Conservation (phyloP, 2,113 vertebrate species). For the Callopanchax toddi region DNA sequence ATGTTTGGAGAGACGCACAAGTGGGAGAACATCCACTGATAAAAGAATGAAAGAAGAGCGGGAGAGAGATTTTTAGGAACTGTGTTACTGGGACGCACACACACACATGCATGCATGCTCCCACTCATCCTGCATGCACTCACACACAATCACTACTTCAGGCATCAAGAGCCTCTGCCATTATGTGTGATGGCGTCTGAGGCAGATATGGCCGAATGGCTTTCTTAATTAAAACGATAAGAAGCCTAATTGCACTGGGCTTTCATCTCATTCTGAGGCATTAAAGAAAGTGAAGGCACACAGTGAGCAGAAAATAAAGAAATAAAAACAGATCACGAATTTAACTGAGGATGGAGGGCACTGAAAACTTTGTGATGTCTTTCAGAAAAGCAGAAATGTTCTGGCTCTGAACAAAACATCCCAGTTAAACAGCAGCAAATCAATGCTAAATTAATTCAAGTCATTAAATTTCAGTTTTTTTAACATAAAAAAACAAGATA, state of each 20-base stretch:
- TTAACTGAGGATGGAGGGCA: slow-evolving; percentile 58
- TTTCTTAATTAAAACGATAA: slow-evolving; percentile 87
- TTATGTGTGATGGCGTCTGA: slow-evolving; percentile 77
- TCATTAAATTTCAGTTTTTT: slow-evolving; percentile 19
- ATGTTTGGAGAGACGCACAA: slow-evolving; percentile 65
- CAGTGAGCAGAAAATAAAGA: slow-evolving; percentile 58
- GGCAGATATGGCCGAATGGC: slow-evolving; percentile 79
- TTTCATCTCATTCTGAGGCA: slow-evolving; percentile 76
- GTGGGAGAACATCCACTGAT: slow-evolving; percentile 68
- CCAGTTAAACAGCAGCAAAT: slow-evolving; percentile 22
- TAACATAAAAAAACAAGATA: slow-evolving; percentile 12
- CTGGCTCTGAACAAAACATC: slow-evolving; percentile 7
- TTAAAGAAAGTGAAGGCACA: slow-evolving; percentile 73
- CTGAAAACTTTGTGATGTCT: slow-evolving; percentile 52
- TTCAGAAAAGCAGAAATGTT: slow-evolving; percentile 40
- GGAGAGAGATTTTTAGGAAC: slow-evolving; percentile 64
- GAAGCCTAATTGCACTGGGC: slow-evolving; percentile 81
- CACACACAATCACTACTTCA: slow-evolving; percentile 58
- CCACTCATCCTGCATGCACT: slow-evolving; percentile 26
- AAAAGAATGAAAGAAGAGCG: slow-evolving; percentile 54
- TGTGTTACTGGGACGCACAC: slow-evolving; percentile 67
- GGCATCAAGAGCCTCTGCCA: slow-evolving; percentile 73
- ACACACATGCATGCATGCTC: slow-evolving; percentile 48
- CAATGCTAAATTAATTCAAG: slow-evolving; percentile 23
- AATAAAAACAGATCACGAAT: slow-evolving; percentile 71